Base-by-base conservation (phyloP, 2,797 vertebrate species). In the Anomalospiza imberbis region DNA sequence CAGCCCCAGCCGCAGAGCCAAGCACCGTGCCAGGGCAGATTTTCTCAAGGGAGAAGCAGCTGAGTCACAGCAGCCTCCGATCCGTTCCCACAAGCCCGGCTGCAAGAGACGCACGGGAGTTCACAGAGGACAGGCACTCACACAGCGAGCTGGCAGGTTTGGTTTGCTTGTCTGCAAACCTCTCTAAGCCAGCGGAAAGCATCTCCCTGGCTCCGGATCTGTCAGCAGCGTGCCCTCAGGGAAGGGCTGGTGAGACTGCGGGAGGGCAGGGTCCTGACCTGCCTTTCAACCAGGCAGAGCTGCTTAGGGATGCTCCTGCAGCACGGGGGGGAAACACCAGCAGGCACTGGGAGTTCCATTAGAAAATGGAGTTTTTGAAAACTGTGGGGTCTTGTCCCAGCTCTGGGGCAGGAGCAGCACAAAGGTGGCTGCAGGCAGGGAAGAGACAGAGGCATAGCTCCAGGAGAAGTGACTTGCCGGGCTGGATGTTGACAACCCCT, bases 31-130 rank as follows among this genome's bases (percentile, higher is more conserved):
- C 95, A 96, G 88, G 51, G 55, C 3, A 38, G 80, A 93, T 94
- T 93, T 93, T 91, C 94, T 95, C 94, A 92, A 50, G 91, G 85
- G 87, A 95, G 93, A 94, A 95, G 94, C 54, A 82, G 87, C 89
- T 88, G 93, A 95, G 94, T 96, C 95, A 94, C 76, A 74, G 82
- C 79, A 88, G 55, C 72, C 77, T 91, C 58, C 14, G 19, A 92
- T 76, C 63, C 47, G 89, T 94, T 95, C 85, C 78, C 89, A 94
- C 94, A 83, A 85, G 91, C 92, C 88, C 17, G 50, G 54, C 83
- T 92, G 77, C 63, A 12, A 85, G 87, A 79, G 87, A 57, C 42
- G 6, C 48, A 4, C 74, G 5, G 86, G 89, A 58, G 84, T 70
- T 95, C 89, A 87, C 1, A 10, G 87, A 58, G 96, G 91, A 76